Percentiles rank a stretch among this genome's conserved stretches.
Conservation (phyloP, 2,113 vertebrate species). For the Verasper variegatus region DNA sequence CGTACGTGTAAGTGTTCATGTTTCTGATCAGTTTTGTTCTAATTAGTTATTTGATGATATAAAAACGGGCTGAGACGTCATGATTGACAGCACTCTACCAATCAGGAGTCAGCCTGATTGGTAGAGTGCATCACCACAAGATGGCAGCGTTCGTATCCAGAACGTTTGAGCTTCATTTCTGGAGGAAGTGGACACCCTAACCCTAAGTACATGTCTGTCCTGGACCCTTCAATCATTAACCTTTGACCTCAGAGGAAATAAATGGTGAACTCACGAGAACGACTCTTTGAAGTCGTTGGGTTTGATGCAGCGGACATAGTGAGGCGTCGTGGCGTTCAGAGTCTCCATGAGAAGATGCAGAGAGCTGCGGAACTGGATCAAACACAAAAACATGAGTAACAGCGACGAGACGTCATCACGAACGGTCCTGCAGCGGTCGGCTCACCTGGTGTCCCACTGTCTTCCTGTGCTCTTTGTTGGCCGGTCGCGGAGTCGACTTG, state of each 20-base stretch:
- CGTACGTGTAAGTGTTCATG: not conserved
- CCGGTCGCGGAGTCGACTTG: slow-evolving; percentile 80
- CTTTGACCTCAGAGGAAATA: not conserved
- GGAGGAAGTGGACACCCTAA: too few species aligned
- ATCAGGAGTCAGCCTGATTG: too few species aligned
- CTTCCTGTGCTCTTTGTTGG: slow-evolving; percentile 93
- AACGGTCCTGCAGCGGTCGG: not conserved
- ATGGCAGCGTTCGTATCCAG: too few species aligned
- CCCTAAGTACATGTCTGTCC: not conserved
- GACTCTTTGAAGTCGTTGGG: slow-evolving; percentile 92
- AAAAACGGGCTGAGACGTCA: too few species aligned
- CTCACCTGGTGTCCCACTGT: slow-evolving; percentile 93
- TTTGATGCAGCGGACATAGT: slow-evolving; percentile 98
- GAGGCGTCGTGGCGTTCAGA: slow-evolving; percentile 92
- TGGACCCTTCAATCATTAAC: not conserved
- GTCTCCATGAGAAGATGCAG: slow-evolving; percentile 95
- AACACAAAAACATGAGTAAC: not conserved
- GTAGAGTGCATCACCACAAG: too few species aligned
- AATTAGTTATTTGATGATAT: too few species aligned
- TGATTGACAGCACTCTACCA: too few species aligned
- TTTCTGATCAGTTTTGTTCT: too few species aligned
- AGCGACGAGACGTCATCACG: fast-evolving
- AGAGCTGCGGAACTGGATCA: slow-evolving; percentile 90
- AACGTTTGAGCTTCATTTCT: too few species aligned
- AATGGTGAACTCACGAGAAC: slow-evolving; percentile 87